phyloP scores from a whole-genome alignment of 2,797 vertebrate genomes.

The Loriculus beryllinus region DNA sequence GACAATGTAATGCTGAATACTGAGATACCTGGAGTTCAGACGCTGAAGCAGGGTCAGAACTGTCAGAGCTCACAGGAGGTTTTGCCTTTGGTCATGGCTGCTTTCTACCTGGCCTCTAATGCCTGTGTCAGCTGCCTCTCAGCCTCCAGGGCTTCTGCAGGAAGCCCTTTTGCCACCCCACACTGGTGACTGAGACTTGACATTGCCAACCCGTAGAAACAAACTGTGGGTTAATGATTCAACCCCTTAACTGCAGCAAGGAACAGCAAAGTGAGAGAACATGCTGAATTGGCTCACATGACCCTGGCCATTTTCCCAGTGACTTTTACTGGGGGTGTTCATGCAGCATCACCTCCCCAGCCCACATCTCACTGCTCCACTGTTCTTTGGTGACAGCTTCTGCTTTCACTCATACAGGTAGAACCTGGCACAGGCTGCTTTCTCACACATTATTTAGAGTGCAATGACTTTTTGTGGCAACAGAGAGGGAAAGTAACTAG shows the following conservation, averaged over 20 bases:
- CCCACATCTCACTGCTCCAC: background rate
- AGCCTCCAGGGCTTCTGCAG: background rate
- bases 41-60: background rate
- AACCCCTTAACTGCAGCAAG: background rate
- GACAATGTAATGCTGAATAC: fast-evolving
- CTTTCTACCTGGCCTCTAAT: background rate
- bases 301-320: background rate
- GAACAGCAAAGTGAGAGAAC: background rate
- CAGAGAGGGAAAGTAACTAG: background rate
- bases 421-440: background rate
- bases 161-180: background rate
- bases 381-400: background rate
- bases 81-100: background rate
- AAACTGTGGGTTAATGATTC: conserved; percentile 54
- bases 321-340: background rate
- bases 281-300: conserved; percentile 34
- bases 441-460: background rate
- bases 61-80: background rate
- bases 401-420: background rate
- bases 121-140: background rate
- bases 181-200: background rate
- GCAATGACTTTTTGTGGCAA: background rate
- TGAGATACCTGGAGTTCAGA: background rate
- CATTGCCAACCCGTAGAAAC: conserved; percentile 12
- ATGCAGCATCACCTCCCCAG: background rate